Percentiles rank a stretch among this genome's conserved stretches.
phyloP scores from a whole-genome alignment of 30 jellyfish, hydroid and myxozoan species.

The Kudoa iwatai region DNA sequence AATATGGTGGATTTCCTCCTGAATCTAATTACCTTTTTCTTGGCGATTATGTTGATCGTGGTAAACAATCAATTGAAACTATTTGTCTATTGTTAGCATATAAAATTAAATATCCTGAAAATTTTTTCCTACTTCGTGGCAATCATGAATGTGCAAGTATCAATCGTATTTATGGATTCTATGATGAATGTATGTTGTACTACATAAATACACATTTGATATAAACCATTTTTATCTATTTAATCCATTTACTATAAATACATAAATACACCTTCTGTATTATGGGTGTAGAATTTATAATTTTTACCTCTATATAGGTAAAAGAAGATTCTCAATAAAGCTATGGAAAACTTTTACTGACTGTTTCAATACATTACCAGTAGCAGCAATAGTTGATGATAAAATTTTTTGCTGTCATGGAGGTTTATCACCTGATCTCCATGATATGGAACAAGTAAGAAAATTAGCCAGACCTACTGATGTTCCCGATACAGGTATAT shows the following conservation, averaged over 20 bases:
- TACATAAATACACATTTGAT: too few species aligned
- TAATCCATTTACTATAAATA: too few species aligned
- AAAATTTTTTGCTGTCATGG: conserved; percentile 1
- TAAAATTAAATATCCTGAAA: background rate
- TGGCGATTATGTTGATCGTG: background rate
- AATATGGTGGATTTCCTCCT: background rate
- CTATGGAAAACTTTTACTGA: background rate
- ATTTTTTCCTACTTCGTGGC: background rate
- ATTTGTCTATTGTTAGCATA: background rate
- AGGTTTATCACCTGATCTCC: background rate
- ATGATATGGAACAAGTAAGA: too few species aligned
- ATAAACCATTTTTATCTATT: too few species aligned
- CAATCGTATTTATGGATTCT: background rate
- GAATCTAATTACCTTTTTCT: background rate
- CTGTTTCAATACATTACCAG: background rate
- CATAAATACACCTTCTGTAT: too few species aligned
- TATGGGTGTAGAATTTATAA: too few species aligned
- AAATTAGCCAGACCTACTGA: background rate
- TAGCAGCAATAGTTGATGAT: background rate
- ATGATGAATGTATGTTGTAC: background rate
- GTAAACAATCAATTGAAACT: background rate
- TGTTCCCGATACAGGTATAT: background rate
- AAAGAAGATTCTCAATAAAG: background rate
- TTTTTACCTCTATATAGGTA: background rate
- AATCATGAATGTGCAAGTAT: background rate